Evolutionary conservation across 2,888 invertebrate genomes (phyloP).

Genomic region (Octodonta nipae): DNA sequence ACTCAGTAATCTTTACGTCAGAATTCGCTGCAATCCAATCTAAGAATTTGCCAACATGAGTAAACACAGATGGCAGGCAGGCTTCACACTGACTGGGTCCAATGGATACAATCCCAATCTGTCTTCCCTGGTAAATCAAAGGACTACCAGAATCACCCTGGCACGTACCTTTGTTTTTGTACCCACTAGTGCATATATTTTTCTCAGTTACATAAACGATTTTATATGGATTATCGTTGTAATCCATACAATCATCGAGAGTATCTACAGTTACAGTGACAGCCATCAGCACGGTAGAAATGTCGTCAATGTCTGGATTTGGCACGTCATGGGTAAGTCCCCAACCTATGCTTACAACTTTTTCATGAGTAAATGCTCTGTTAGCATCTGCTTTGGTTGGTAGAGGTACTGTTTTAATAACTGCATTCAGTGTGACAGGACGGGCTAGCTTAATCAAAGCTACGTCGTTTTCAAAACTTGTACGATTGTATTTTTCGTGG

Average conservation of each 20-base stretch:
- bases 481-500: constrained; percentile 15
- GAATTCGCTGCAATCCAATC: constrained; percentile 20
- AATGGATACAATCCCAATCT: constrained; percentile 19
- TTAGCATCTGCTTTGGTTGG: constrained; percentile 14
- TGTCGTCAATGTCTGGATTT: constrained; percentile 13
- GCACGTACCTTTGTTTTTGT: constrained; percentile 19
- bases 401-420: constrained; percentile 14
- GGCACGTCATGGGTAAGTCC: constrained; percentile 17
- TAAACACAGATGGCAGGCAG: constrained; percentile 19
- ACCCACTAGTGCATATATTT: constrained; percentile 20
- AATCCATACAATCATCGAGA: constrained; percentile 16
- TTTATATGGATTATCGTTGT: constrained; percentile 13
- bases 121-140: constrained; percentile 11
- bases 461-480: constrained; percentile 17
- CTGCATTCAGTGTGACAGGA: constrained; percentile 12
- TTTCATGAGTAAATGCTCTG: constrained; percentile 10
- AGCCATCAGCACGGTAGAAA: constrained; percentile 15
- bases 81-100: constrained; percentile 17
- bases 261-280: constrained; percentile 16
- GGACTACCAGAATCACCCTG: constrained; percentile 22
- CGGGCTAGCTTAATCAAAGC: constrained; percentile 17
- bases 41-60: constrained; percentile 15
- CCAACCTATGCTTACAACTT: constrained; percentile 19
- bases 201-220: constrained; percentile 14
- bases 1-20: constrained; percentile 16